These are phyloP conservation scores for Calyptomena viridis DNA, from an alignment of 2,113 vertebrate species.

Conservation along the genomic window DNA sequence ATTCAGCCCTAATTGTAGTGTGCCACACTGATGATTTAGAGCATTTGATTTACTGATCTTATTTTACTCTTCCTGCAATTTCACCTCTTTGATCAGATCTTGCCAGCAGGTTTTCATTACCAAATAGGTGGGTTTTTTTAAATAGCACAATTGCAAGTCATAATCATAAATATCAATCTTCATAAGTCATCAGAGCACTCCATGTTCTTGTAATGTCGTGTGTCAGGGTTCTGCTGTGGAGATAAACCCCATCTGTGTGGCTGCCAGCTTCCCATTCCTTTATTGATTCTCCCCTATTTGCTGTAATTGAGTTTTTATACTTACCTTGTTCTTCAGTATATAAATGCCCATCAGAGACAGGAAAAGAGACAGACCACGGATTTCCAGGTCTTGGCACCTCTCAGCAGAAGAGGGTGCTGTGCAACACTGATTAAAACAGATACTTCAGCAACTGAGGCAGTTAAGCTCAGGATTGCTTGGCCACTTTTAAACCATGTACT, in stretches of 20 bases:
- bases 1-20: slow-evolving; percentile 45
- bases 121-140: slow-evolving; percentile 46
- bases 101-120: slow-evolving; percentile 63
- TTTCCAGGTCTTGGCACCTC: not conserved
- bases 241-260: not conserved
- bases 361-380: not conserved
- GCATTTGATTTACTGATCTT: slow-evolving; percentile 56
- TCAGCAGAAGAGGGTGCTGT: slow-evolving; percentile 56
- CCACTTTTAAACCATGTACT: not conserved
- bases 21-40: slow-evolving; percentile 28
- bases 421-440: not conserved
- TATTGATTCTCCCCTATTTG: slow-evolving; percentile 38
- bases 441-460: not conserved
- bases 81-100: slow-evolving; percentile 43
- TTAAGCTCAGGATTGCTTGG: not conserved
- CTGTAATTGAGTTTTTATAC: slow-evolving; percentile 58
- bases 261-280: slow-evolving; percentile 28
- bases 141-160: slow-evolving; percentile 47
- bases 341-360: slow-evolving; percentile 30
- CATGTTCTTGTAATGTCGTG: not conserved
- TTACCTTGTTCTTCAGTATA: slow-evolving; percentile 11
- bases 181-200: slow-evolving; percentile 44
- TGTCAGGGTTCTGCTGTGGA: slow-evolving; percentile 30
- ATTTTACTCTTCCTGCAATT: slow-evolving; percentile 61
- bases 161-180: slow-evolving; percentile 56